Evolutionary conservation across 92 coral and sea anemone genomes (phyloP).

Genomic region (Metridium senile): DNA sequence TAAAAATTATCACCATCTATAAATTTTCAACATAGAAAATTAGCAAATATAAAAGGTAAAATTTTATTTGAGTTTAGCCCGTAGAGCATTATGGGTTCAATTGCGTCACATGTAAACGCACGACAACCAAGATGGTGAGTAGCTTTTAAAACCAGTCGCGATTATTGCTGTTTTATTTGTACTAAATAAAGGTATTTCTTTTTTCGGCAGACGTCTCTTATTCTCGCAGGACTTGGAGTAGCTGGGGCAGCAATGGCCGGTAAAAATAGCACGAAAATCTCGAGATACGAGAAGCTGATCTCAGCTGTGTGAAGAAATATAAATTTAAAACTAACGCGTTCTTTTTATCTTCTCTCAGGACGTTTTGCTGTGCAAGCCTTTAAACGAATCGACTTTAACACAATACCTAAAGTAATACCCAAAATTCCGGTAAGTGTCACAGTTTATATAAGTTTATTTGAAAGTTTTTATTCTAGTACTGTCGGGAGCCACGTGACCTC

Average conservation of each 20-base stretch:
- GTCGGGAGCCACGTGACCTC: conserved; percentile 3
- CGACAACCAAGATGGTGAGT: conserved; percentile 47
- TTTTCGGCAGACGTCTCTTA: conserved; percentile 64
- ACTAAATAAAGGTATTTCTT: neutral
- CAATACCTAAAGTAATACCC: conserved; percentile 91
- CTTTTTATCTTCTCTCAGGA: conserved; percentile 50
- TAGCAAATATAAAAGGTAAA: no score
- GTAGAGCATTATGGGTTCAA: conserved; percentile 41
- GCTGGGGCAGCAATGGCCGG: conserved; percentile 98
- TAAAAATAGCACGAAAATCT: no score
- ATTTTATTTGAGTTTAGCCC: no score
- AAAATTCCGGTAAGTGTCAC: conserved; percentile 82
- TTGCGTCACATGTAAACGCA: conserved; percentile 68
- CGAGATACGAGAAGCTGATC: no score
- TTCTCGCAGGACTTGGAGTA: conserved; percentile 93
- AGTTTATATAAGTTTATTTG: neutral
- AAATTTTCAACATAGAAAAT: neutral
- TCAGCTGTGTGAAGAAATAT: neutral
- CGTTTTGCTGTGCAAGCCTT: conserved; percentile 89
- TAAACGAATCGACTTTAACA: conserved; percentile 79
- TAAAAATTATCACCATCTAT: neutral
- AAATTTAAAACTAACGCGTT: no score
- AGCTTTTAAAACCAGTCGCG: neutral
- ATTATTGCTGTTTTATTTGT: neutral
- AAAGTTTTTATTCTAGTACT: neutral